A percentile compares a stretch with the other conserved stretches of the same genome.
These are phyloP conservation scores for Epinotia ramella DNA, from an alignment of 2,888 invertebrate species.

Conservation along the genomic window DNA sequence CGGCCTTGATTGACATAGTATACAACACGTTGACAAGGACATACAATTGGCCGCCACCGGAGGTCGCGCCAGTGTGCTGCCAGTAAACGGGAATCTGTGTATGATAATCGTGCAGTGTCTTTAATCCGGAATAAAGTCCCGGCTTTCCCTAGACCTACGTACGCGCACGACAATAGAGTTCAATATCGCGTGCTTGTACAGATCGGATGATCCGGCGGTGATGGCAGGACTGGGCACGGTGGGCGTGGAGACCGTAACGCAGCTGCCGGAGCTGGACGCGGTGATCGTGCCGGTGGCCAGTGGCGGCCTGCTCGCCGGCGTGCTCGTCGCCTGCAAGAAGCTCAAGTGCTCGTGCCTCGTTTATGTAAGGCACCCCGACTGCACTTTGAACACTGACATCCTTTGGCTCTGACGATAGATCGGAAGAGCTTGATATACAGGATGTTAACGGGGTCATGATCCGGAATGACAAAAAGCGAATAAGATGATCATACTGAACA, in stretches of 20 bases:
- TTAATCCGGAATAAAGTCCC: not conserved
- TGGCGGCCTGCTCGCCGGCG: conserved; percentile 71
- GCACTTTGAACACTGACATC: no score
- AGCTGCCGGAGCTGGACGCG: conserved; percentile 77
- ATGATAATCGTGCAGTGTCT: no score
- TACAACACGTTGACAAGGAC: no score
- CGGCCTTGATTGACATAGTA: no score
- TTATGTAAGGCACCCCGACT: conserved; percentile 62
- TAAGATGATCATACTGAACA: no score
- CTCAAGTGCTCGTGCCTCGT: conserved; percentile 79
- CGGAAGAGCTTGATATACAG: no score
- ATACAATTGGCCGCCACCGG: no score
- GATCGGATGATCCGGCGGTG: conserved; percentile 70
- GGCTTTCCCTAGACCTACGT: not conserved
- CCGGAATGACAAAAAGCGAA: no score
- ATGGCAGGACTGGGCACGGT: conserved; percentile 78
- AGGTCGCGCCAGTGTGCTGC: no score
- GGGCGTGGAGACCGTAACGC: conserved; percentile 75
- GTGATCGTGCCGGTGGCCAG: conserved; percentile 73
- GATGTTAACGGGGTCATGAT: no score
- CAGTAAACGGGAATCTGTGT: no score
- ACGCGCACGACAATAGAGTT: not conserved
- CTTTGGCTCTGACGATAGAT: no score
- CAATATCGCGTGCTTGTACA: conserved; percentile 47
- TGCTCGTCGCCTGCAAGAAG: conserved; percentile 77